Percentiles rank a stretch among this genome's conserved stretches.
These are phyloP conservation scores for Andrena hattorfiana DNA, from an alignment of 2,888 invertebrate genomes.

Conservation along the genomic window DNA sequence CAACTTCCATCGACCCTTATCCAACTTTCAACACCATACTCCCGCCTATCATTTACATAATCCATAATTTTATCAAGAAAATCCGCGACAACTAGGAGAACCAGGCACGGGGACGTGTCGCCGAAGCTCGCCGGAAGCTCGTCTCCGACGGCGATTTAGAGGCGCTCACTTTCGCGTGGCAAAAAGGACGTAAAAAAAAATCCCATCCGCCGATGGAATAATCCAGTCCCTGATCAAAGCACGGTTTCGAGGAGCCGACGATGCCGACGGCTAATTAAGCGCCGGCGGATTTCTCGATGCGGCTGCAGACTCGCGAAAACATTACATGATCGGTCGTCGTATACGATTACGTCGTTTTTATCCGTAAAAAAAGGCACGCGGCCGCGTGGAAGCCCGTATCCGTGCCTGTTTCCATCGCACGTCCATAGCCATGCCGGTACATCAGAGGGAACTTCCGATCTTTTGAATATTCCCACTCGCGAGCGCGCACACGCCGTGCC, in stretches of 20 bases:
- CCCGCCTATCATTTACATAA: too few relatives aligned
- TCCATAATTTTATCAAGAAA: too few relatives aligned
- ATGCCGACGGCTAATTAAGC: slow-evolving; percentile 73
- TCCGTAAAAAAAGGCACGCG: slow-evolving; percentile 59
- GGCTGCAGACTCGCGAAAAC: slow-evolving; percentile 68
- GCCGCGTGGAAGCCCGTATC: slow-evolving; percentile 52
- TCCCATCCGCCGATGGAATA: slow-evolving; percentile 60
- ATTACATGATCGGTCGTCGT: slow-evolving; percentile 77
- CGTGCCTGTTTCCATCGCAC: slow-evolving; percentile 64
- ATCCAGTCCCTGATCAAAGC: slow-evolving; percentile 69
- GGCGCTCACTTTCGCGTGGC: slow-evolving; percentile 38
- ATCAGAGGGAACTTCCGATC: slow-evolving; percentile 76
- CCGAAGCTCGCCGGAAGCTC: slow-evolving; percentile 14
- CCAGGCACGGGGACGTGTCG: slow-evolving; percentile 10
- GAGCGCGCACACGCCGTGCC: slow-evolving; percentile 36
- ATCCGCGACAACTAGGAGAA: too few relatives aligned
- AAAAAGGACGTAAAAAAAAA: slow-evolving; percentile 34
- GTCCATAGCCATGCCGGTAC: slow-evolving; percentile 73
- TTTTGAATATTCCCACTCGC: slow-evolving; percentile 70
- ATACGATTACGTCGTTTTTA: slow-evolving; percentile 77
- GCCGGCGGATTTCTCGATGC: slow-evolving; percentile 69
- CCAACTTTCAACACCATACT: too few relatives aligned
- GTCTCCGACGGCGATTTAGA: slow-evolving; percentile 41
- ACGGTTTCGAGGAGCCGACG: slow-evolving; percentile 66
- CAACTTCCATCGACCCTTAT: too few relatives aligned